Evolutionary conservation across 2,113 vertebrate genomes (phyloP).

Genomic region (Lanius collurio): DNA sequence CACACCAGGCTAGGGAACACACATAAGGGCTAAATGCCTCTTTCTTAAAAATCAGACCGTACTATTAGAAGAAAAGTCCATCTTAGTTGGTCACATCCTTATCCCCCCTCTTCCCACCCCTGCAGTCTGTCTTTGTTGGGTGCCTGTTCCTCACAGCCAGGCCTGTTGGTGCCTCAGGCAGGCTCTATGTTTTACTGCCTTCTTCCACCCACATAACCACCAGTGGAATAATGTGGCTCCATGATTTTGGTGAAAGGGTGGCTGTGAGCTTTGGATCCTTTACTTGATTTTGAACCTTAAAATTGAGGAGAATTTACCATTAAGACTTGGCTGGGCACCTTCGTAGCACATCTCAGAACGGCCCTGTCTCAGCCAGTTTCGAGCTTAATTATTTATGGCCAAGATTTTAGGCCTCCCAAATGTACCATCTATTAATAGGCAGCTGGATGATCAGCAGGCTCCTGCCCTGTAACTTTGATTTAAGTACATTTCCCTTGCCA

Average conservation of each 20-base stretch:
- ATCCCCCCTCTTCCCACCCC: not conserved
- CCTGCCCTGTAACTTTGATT: not conserved
- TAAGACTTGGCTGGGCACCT: not conserved
- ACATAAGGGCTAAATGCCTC: not conserved
- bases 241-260: not conserved
- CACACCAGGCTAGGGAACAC: not conserved
- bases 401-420: not conserved
- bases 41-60: not conserved
- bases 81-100: not conserved
- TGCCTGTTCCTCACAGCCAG: not conserved
- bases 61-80: not conserved
- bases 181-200: not conserved
- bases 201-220: not conserved
- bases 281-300: not conserved
- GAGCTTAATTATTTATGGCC: not conserved
- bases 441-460: not conserved
- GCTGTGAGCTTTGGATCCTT: not conserved
- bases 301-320: not conserved
- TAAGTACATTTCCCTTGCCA: fast-evolving
- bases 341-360: not conserved
- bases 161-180: not conserved
- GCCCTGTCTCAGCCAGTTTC: not conserved
- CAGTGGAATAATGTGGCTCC: not conserved
- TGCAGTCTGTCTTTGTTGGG: not conserved
- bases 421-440: not conserved